Conservation (phyloP, 1,140 invertebrate genomes). For the Pseudomyrmex concolor region DNA sequence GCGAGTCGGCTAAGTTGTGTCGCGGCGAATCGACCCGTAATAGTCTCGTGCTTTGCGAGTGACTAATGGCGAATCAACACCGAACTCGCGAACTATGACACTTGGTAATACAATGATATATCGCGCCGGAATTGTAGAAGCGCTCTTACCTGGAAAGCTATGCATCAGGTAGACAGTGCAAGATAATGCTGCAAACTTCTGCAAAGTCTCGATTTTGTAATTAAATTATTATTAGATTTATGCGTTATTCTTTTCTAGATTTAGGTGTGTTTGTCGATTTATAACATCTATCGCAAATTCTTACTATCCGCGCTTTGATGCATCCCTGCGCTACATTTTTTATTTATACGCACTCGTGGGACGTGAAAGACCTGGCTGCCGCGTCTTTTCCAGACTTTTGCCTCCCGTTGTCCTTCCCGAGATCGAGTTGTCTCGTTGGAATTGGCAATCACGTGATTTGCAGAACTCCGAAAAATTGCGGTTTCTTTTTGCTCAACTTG, state of each 20-base stretch:
- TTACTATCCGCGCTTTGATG: background rate
- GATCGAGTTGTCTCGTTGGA: background rate
- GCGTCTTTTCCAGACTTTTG: background rate
- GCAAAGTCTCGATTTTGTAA: background rate
- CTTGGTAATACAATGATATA: slow-evolving; percentile 16
- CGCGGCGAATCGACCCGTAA: background rate
- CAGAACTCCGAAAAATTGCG: background rate
- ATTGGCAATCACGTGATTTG: slow-evolving; percentile 24
- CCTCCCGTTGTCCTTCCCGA: background rate
- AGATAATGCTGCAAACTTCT: slow-evolving; percentile 2
- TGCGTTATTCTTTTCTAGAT: background rate
- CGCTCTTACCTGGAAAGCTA: background rate
- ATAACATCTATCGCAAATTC: background rate
- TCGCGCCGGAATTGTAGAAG: slow-evolving; percentile 12
- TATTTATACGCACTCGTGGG: slow-evolving; percentile 3
- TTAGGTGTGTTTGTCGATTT: background rate
- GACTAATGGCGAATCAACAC: slow-evolving; percentile 30
- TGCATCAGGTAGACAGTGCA: background rate
- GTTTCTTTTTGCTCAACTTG: background rate
- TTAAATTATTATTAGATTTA: too few species aligned
- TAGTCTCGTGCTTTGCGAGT: background rate
- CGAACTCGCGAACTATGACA: background rate
- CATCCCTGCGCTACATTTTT: background rate
- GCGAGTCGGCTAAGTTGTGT: slow-evolving; percentile 1
- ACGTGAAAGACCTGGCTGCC: background rate